Evolutionary conservation across 2,797 vertebrate genomes (phyloP).

Genomic region (Aldrovandia affinis): DNA sequence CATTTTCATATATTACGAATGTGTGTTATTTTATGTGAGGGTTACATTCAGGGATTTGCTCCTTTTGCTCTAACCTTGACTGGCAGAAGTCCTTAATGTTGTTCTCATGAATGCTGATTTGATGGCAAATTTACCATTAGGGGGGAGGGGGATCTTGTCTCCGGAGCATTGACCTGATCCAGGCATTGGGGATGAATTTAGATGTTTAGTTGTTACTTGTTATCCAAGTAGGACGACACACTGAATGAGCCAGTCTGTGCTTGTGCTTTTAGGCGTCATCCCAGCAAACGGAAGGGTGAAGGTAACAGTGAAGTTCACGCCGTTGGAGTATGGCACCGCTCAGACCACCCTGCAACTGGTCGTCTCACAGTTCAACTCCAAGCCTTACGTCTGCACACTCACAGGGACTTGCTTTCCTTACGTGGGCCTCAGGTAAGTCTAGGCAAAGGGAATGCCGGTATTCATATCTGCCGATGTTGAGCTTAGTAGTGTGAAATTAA

Average conservation of each 20-base stretch:
- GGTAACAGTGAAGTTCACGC: constrained; percentile 79
- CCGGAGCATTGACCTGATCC: constrained; percentile 11
- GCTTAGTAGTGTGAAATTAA: background rate
- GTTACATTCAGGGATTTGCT: too few relatives aligned
- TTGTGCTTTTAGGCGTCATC: constrained; percentile 79
- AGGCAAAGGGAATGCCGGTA: background rate
- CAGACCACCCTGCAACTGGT: constrained; percentile 82
- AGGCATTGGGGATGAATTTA: constrained; percentile 1
- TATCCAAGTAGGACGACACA: too few relatives aligned
- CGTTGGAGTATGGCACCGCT: constrained; percentile 81
- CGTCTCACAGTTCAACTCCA: constrained; percentile 86
- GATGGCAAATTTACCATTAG: too few relatives aligned
- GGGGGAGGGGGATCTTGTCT: background rate
- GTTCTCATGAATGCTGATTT: too few relatives aligned
- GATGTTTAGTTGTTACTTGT: background rate
- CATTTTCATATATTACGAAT: too few relatives aligned
- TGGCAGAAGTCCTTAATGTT: too few relatives aligned
- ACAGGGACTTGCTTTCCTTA: constrained; percentile 78
- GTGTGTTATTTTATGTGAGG: too few relatives aligned
- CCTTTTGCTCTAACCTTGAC: too few relatives aligned
- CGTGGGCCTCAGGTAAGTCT: constrained; percentile 65
- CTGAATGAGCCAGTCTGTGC: background rate
- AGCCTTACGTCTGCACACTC: constrained; percentile 81
- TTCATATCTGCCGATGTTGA: background rate
- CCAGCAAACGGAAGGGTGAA: constrained; percentile 76